A percentile compares a stretch with the other conserved stretches of the same genome.
phyloP scores from a whole-genome alignment of 2,113 vertebrate genomes.

The Phocoena sinus region DNA sequence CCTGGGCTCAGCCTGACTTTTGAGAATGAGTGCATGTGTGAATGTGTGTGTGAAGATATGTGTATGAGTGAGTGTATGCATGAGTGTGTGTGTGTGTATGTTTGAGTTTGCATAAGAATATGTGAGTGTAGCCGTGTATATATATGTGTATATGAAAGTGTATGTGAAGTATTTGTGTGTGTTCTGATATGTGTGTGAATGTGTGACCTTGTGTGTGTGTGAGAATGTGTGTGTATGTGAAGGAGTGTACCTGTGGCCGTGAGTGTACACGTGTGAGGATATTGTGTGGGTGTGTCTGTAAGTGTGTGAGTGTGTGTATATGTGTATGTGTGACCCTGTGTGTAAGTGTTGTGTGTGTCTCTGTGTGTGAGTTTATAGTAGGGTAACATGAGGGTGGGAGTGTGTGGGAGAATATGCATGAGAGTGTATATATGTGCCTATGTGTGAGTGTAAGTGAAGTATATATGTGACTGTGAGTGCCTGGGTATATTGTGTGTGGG shows the following conservation, averaged over 20 bases:
- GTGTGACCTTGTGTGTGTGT: background rate
- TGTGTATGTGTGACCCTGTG: background rate
- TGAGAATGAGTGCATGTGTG: fast-evolving
- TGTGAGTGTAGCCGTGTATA: background rate
- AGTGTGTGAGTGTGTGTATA: background rate
- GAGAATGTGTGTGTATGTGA: background rate
- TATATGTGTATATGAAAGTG: background rate
- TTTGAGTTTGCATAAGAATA: background rate
- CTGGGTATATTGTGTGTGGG: background rate
- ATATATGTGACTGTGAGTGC: background rate
- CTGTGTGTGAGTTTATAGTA: background rate
- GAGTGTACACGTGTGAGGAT: background rate
- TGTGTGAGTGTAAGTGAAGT: too few species aligned
- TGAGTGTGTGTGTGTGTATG: background rate
- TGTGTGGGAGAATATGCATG: background rate
- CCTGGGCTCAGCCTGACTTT: background rate
- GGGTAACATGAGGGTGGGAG: background rate
- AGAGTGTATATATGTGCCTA: background rate
- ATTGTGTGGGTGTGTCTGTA: background rate
- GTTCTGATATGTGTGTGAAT: background rate
- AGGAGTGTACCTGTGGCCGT: background rate
- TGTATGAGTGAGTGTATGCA: background rate
- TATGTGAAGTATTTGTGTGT: background rate
- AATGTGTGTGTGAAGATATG: background rate
- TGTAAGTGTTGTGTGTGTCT: background rate